These are phyloP conservation scores for Cavia porcellus DNA, from an alignment of 2,113 vertebrate species.

Conservation along the genomic window DNA sequence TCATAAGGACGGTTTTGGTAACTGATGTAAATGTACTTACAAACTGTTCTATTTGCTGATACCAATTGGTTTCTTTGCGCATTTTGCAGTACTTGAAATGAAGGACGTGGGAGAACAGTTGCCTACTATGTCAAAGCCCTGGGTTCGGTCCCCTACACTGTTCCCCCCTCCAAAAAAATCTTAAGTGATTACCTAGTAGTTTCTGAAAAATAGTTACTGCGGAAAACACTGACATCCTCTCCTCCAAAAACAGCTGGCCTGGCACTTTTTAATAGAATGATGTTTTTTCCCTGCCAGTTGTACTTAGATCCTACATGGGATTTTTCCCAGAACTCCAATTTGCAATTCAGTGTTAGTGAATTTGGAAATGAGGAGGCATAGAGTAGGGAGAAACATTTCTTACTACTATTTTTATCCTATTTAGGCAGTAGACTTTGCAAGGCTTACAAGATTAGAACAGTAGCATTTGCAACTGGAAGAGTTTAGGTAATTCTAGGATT, in stretches of 20 bases:
- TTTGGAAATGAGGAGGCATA: not conserved
- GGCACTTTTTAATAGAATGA: not conserved
- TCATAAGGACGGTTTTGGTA: not conserved
- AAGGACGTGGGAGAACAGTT: not conserved
- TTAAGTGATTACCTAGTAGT: not conserved
- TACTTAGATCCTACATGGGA: not conserved
- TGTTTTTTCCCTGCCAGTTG: not conserved
- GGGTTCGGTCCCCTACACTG: not conserved
- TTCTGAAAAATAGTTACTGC: not conserved
- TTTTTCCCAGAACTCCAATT: not conserved
- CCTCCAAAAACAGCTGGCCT: not conserved
- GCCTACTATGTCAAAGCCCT: not conserved
- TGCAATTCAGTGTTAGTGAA: not conserved
- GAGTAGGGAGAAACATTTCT: not conserved
- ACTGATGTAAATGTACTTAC: not conserved
- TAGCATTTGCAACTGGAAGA: not conserved
- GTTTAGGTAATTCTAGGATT: not conserved
- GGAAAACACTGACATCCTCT: constrained; percentile 24
- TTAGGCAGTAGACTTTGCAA: constrained; percentile 22
- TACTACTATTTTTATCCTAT: not conserved
- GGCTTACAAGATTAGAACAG: constrained; percentile 11
- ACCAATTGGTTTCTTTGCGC: not conserved
- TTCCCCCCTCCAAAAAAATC: not conserved
- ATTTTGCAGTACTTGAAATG: constrained; percentile 40
- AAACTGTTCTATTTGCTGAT: not conserved